A percentile compares a stretch with the other conserved stretches of the same genome.
Evolutionary conservation across 2,888 invertebrate genomes (phyloP).

Genomic region (Epistrophe eligans): DNA sequence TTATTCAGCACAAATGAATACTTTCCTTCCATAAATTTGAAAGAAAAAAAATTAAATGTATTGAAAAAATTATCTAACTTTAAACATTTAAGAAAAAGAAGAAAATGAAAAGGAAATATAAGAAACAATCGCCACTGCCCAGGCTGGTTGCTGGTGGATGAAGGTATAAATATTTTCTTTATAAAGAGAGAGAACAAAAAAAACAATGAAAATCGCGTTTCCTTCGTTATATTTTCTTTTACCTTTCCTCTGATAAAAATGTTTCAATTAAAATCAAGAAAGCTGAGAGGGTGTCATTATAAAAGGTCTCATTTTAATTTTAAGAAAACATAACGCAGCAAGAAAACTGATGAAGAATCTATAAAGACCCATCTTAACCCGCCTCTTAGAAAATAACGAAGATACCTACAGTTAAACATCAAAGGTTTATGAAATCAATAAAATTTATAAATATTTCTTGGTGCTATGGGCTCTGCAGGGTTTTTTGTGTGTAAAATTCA

Average conservation of each 20-base stretch:
- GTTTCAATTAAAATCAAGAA: conserved; percentile 13
- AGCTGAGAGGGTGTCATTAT: conserved; percentile 2
- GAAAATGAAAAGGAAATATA: neutral
- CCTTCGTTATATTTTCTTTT: neutral
- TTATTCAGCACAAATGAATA: neutral
- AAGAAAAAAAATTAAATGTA: neutral
- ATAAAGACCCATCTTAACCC: neutral
- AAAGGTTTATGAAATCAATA: conserved; percentile 14
- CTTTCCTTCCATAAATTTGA: neutral
- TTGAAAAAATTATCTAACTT: neutral
- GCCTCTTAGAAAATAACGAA: neutral
- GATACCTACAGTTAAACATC: neutral
- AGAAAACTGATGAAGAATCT: conserved; percentile 11
- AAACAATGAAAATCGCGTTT: neutral
- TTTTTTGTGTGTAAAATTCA: too few relatives aligned
- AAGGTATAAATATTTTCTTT: neutral
- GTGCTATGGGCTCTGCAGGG: too few relatives aligned
- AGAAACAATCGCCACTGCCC: neutral
- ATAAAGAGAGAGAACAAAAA: neutral
- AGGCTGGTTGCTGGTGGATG: neutral
- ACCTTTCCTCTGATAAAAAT: conserved; percentile 1
- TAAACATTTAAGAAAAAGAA: neutral
- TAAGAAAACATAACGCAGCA: neutral
- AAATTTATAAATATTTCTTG: neutral
- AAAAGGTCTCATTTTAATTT: conserved; percentile 3